These are phyloP conservation scores for Hydrozoanthus gracilis DNA, from an alignment of 92 coral and sea anemone species.

Conservation along the genomic window DNA sequence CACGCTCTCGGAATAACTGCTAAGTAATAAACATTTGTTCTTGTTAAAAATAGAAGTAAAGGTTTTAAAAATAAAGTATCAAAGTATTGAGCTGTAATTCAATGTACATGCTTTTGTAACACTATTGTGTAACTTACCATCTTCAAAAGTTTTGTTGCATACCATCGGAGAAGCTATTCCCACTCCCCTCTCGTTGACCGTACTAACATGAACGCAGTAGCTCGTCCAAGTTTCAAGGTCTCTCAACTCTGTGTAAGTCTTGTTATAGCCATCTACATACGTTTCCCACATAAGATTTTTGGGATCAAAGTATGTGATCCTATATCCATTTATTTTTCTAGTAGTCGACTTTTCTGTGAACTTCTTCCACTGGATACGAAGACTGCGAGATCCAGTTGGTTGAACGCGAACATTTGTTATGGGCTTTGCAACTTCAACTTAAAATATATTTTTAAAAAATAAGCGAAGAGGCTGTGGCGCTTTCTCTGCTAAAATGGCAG, in stretches of 20 bases:
- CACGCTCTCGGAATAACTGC: too few species aligned
- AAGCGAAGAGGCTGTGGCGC: background rate
- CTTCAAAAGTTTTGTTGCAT: constrained; percentile 55
- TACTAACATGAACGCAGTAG: constrained; percentile 62
- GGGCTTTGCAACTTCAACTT: constrained; percentile 35
- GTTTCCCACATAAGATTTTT: constrained; percentile 37
- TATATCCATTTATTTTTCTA: constrained; percentile 52
- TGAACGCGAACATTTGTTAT: constrained; percentile 33
- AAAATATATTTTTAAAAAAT: background rate
- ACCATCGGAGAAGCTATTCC: constrained; percentile 59
- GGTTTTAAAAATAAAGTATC: too few species aligned
- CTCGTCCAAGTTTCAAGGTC: constrained; percentile 45
- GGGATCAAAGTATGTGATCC: constrained; percentile 50
- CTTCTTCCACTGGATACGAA: constrained; percentile 55
- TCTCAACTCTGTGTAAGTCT: constrained; percentile 39
- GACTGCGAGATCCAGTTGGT: constrained; percentile 55
- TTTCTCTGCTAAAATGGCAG: background rate
- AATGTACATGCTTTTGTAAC: background rate
- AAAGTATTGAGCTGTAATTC: background rate
- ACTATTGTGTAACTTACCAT: constrained; percentile 27
- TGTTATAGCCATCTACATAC: constrained; percentile 40
- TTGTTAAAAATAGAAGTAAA: too few species aligned
- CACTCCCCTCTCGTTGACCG: constrained; percentile 59
- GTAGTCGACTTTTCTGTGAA: constrained; percentile 46
- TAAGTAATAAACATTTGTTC: too few species aligned